Evolutionary conservation across 2,113 vertebrate genomes (phyloP).

Genomic region (Charina bottae): DNA sequence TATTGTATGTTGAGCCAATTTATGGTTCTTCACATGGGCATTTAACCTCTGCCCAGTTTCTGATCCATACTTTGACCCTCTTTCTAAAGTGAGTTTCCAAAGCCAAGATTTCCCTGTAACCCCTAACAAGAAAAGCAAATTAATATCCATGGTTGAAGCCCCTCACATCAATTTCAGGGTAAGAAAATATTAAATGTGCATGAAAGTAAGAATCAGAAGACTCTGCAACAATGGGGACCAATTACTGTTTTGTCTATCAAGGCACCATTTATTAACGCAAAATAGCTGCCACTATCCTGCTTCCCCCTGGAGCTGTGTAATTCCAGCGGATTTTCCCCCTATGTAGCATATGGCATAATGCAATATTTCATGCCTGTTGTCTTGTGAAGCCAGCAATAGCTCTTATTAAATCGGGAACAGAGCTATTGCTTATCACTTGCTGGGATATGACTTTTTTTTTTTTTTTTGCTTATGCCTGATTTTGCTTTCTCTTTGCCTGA

Average conservation of each 20-base stretch:
- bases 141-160: background rate
- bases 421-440: conserved; percentile 56
- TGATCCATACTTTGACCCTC: background rate
- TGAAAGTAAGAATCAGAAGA: background rate
- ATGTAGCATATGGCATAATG: conserved; percentile 23
- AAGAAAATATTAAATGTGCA: conserved; percentile 14
- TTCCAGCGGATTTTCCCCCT: conserved; percentile 37
- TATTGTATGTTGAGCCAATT: no score
- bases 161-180: conserved; percentile 1
- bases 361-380: conserved; percentile 44
- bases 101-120: background rate
- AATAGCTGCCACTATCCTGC: conserved; percentile 30
- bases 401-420: conserved; percentile 35
- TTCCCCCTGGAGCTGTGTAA: conserved; percentile 35
- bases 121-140: background rate
- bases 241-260: conserved; percentile 38
- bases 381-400: conserved; percentile 41
- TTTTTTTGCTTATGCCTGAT: conserved; percentile 58
- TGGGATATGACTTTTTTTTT: conserved; percentile 27
- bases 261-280: conserved; percentile 40
- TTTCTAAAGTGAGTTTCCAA: background rate
- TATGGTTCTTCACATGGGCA: background rate
- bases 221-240: conserved; percentile 16
- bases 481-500: conserved; percentile 44
- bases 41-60: background rate